Evolutionary conservation across 2,113 vertebrate species (phyloP).

Genomic region (Corythornis madagascariensis): DNA sequence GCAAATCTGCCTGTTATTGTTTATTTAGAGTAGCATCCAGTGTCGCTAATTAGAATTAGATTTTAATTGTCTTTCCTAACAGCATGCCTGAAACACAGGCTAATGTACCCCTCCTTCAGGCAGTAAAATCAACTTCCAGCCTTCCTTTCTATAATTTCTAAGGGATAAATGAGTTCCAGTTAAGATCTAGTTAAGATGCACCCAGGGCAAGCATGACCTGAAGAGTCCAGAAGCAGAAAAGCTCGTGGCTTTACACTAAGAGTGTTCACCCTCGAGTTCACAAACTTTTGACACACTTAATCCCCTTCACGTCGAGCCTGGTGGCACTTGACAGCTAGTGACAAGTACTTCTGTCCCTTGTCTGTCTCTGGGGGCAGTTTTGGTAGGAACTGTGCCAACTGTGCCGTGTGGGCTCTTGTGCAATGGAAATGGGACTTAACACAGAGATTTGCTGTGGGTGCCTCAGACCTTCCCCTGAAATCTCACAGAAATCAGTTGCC

Average conservation of each 20-base stretch:
- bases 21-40: slow-evolving; percentile 26
- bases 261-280: background rate
- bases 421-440: background rate
- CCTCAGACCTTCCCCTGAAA: background rate
- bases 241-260: background rate
- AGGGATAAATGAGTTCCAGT: background rate
- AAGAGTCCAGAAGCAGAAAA: background rate
- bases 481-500: background rate
- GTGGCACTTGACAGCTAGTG: background rate
- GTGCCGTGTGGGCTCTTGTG: background rate
- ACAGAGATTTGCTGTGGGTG: background rate
- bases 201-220: background rate
- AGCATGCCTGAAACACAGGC: background rate
- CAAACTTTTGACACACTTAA: background rate
- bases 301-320: background rate
- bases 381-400: background rate
- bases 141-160: background rate
- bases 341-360: background rate
- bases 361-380: background rate
- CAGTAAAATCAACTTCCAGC: background rate
- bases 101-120: slow-evolving; percentile 6
- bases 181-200: background rate
- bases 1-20: background rate
- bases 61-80: slow-evolving; percentile 6
- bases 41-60: slow-evolving; percentile 5